Conservation (phyloP, 2,888 invertebrate genomes). For the Sinhomidia bicolor region DNA sequence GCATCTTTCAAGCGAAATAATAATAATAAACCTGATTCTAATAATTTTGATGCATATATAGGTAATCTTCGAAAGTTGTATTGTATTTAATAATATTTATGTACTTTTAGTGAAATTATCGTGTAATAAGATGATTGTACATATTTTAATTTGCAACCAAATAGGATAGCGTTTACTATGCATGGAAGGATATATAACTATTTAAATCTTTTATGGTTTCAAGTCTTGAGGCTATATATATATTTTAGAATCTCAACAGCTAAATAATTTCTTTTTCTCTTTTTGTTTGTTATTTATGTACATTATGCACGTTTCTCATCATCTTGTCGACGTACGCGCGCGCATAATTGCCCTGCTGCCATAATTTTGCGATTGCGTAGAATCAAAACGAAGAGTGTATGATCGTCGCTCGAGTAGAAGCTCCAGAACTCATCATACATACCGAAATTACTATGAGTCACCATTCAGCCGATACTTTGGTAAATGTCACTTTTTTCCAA, state of each 20-base stretch:
- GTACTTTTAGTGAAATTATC: too few relatives aligned
- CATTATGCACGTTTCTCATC: constrained; percentile 43
- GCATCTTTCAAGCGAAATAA: too few relatives aligned
- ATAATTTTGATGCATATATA: too few relatives aligned
- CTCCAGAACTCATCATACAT: constrained; percentile 79
- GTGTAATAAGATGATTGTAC: too few relatives aligned
- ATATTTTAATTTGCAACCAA: too few relatives aligned
- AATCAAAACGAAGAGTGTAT: constrained; percentile 82
- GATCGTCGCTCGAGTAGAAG: constrained; percentile 83
- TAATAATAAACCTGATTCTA: too few relatives aligned
- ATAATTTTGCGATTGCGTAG: constrained; percentile 73
- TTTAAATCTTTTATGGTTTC: too few relatives aligned
- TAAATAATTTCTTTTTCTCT: constrained; percentile 52
- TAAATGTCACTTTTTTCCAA: constrained; percentile 82
- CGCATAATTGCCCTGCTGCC: neutral
- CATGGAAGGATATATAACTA: too few relatives aligned
- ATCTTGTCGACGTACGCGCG: constrained; percentile 42
- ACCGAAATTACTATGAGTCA: constrained; percentile 88
- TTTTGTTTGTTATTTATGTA: constrained; percentile 45
- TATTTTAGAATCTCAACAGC: constrained; percentile 1
- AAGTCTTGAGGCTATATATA: neutral
- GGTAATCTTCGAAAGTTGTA: neutral
- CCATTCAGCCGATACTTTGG: constrained; percentile 94
- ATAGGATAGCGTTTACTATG: too few relatives aligned
- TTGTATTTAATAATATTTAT: neutral